Percentiles rank a stretch among this genome's conserved stretches.
phyloP scores from a whole-genome alignment of 2,888 invertebrate species.

The Polymixis lichenea region DNA sequence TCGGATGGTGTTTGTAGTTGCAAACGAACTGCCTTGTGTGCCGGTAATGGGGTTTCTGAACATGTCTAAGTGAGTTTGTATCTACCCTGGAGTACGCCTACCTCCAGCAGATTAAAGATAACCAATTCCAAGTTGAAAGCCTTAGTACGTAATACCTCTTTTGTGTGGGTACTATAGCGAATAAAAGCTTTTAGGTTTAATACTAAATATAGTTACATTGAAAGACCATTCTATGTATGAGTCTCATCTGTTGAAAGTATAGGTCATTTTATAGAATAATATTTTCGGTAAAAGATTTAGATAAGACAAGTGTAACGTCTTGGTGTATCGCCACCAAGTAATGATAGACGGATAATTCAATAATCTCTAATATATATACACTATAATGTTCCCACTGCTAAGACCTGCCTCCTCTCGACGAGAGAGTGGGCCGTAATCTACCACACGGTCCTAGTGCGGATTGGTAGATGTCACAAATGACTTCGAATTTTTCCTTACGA shows the following conservation, averaged over 20 bases:
- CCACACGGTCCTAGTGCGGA: too few relatives aligned
- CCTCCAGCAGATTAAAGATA: constrained; percentile 60
- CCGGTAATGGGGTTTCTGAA: constrained; percentile 79
- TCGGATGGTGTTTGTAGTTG: constrained; percentile 80
- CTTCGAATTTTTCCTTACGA: too few relatives aligned
- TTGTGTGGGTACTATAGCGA: constrained; percentile 34
- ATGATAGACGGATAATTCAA: background rate
- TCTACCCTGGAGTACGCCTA: constrained; percentile 43
- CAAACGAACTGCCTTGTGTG: constrained; percentile 81
- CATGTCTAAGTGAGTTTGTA: constrained; percentile 64
- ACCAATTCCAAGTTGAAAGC: constrained; percentile 53
- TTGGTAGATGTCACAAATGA: too few relatives aligned
- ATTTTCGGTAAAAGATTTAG: background rate
- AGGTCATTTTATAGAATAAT: background rate
- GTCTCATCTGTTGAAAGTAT: background rate
- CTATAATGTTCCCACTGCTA: too few relatives aligned
- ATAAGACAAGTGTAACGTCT: background rate
- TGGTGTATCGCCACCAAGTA: background rate
- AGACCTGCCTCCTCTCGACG: too few relatives aligned
- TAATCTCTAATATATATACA: too few relatives aligned
- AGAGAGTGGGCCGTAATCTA: too few relatives aligned
- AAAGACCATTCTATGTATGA: constrained; percentile 3
- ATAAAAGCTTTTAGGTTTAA: constrained; percentile 43
- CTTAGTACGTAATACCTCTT: constrained; percentile 41
- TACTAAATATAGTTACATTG: constrained; percentile 30